phyloP scores from a whole-genome alignment of 2,113 vertebrate species.

The Glaucomys volans region DNA sequence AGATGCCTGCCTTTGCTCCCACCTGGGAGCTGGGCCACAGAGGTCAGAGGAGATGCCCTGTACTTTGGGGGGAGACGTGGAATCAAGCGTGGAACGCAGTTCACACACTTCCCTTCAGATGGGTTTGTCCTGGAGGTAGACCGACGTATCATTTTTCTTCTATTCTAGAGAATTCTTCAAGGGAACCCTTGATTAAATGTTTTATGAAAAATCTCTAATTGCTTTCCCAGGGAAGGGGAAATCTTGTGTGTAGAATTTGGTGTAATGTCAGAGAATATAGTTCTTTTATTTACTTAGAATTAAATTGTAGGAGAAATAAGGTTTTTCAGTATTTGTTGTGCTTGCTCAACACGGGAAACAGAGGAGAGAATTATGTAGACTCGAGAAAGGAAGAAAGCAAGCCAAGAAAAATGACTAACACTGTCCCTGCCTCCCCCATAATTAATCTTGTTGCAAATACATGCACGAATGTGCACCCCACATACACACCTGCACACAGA shows the following conservation, averaged over 20 bases:
- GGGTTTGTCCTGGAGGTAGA: background rate
- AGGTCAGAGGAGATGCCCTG: too few relatives aligned
- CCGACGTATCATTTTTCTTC: background rate
- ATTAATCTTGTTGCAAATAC: background rate
- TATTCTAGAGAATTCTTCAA: constrained; percentile 20
- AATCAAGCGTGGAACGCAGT: background rate
- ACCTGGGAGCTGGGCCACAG: background rate
- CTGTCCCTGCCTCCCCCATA: background rate
- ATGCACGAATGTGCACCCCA: background rate
- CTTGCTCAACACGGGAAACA: background rate
- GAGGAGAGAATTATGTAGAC: background rate
- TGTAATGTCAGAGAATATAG: background rate
- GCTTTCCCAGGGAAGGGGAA: background rate
- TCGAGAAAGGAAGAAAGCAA: background rate
- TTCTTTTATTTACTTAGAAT: background rate
- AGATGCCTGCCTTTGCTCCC: background rate
- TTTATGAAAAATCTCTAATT: background rate
- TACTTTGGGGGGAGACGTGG: background rate
- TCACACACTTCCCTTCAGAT: rapidly evolving
- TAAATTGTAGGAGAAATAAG: background rate
- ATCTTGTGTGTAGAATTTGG: background rate
- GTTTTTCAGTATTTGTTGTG: background rate
- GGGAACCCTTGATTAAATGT: background rate
- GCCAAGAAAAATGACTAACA: background rate
- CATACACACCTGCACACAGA: background rate